Conservation (phyloP, 2,888 invertebrate genomes). For the Cheilosia scutellata region DNA sequence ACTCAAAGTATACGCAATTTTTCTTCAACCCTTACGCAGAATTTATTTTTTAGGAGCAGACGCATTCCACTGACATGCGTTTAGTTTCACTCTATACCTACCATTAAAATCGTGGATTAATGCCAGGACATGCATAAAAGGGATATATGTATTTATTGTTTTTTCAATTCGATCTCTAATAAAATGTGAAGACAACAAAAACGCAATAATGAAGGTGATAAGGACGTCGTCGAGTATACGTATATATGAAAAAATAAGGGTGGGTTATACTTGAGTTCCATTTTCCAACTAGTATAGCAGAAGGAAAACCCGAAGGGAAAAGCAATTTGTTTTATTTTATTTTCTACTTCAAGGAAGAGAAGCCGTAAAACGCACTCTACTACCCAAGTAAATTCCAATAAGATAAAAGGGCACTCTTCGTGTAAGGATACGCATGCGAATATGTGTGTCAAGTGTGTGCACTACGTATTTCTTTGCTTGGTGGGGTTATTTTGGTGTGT, state of each 20-base stretch:
- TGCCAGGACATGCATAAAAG: constrained; percentile 44
- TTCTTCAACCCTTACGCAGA: constrained; percentile 69
- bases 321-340: constrained; percentile 59
- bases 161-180: constrained; percentile 8
- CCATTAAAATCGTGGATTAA: constrained; percentile 62
- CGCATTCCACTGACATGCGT: constrained; percentile 74
- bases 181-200: constrained; percentile 29
- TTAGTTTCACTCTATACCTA: constrained; percentile 6
- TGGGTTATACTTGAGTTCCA: constrained; percentile 22
- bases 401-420: constrained; percentile 34
- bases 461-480: constrained; percentile 34
- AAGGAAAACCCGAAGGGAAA: constrained; percentile 21
- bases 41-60: constrained; percentile 62
- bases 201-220: constrained; percentile 32
- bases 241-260: constrained; percentile 25
- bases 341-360: constrained; percentile 40
- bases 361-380: constrained; percentile 68
- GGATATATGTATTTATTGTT: constrained; percentile 16
- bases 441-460: constrained; percentile 72
- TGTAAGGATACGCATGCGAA: constrained; percentile 52
- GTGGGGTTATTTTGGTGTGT: constrained; percentile 44
- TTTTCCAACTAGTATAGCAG: background rate
- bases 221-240: constrained; percentile 29
- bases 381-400: constrained; percentile 43
- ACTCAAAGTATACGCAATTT: constrained; percentile 30